Conservation (phyloP, 2,113 vertebrate genomes). For the Dinomys branickii region DNA sequence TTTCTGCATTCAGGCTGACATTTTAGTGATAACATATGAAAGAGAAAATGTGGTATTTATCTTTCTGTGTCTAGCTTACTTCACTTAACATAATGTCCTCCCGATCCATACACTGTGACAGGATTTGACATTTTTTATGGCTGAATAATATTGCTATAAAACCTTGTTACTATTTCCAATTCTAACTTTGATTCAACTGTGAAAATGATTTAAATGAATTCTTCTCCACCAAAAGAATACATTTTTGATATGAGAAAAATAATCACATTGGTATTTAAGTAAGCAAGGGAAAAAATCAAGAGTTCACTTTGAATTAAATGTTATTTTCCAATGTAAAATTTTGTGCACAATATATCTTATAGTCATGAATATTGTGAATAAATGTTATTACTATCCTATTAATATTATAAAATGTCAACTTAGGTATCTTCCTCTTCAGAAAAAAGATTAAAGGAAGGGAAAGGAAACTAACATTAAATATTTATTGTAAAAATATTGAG, state of each 20-base stretch:
- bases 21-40: neutral
- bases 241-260: neutral
- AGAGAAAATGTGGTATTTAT: neutral
- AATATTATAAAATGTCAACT: neutral
- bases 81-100: neutral
- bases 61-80: neutral
- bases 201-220: slow-evolving; percentile 53
- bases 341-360: neutral
- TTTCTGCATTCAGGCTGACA: neutral
- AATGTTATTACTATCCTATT: neutral
- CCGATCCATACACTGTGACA: neutral
- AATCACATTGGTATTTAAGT: neutral
- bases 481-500: neutral
- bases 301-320: neutral
- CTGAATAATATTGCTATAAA: neutral
- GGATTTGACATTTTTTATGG: neutral
- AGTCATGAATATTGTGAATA: neutral
- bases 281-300: neutral
- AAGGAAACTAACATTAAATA: neutral
- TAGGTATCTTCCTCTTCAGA: neutral
- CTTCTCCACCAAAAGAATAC: neutral
- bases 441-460: neutral
- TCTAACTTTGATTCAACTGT: slow-evolving; percentile 32
- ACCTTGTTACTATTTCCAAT: neutral
- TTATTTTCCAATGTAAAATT: slow-evolving; percentile 45